Evolutionary conservation across 2,113 vertebrate species (phyloP).

Genomic region (Rattus norvegicus): GRCr8 NC_086029.1:88936001-88936500

Average conservation of each 20-base stretch:
- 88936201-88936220: not conserved
- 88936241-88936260: not conserved
- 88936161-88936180: not conserved
- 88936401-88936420: not conserved
- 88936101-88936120: not conserved
- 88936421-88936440: no score
- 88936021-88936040: not conserved
- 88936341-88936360: not conserved
- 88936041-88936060: not conserved
- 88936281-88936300: not conserved
- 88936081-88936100: not conserved
- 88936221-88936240: not conserved
- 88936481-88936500: not conserved
- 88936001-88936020: not conserved
- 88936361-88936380: not conserved
- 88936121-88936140: not conserved
- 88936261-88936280: not conserved
- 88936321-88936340: not conserved
- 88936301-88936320: not conserved
- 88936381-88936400: slow-evolving; percentile 11
- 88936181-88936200: not conserved
- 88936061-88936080: not conserved
- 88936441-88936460: slow-evolving; percentile 30
- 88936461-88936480: not conserved
- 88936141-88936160: not conserved